Percentiles rank a stretch among this genome's conserved stretches.
These are phyloP conservation scores for Venusia cambrica DNA, from an alignment of 2,888 invertebrate genomes.

Conservation along the genomic window DNA sequence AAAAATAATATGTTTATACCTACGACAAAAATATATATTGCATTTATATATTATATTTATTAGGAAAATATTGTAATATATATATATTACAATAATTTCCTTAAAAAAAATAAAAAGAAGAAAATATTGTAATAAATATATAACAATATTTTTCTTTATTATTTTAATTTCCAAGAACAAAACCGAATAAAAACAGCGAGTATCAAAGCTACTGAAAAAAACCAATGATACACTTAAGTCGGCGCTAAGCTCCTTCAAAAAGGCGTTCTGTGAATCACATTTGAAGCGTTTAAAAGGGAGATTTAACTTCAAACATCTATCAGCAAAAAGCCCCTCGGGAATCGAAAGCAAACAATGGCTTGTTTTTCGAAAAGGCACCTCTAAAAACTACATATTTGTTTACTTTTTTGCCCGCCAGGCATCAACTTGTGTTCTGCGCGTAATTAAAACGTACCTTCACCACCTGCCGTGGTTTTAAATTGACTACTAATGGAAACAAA, in stretches of 20 bases:
- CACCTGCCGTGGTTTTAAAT: slow-evolving; percentile 23
- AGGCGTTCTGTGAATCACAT: slow-evolving; percentile 69
- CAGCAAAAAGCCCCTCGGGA: slow-evolving; percentile 58
- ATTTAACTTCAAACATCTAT: slow-evolving; percentile 76
- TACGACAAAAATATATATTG: too few species aligned
- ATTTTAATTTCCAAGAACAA: too few species aligned
- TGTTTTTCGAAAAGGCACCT: slow-evolving; percentile 69
- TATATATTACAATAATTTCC: too few species aligned
- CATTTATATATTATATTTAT: too few species aligned
- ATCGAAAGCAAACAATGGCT: slow-evolving; percentile 73
- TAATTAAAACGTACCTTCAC: slow-evolving; percentile 28
- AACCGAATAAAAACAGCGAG: slow-evolving; percentile 7
- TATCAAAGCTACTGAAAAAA: slow-evolving; percentile 27
- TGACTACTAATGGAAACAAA: slow-evolving; percentile 27
- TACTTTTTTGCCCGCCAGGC: slow-evolving; percentile 55
- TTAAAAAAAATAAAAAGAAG: slow-evolving; percentile 2
- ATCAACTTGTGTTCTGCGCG: slow-evolving; percentile 29
- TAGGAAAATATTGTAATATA: too few species aligned
- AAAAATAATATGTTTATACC: too few species aligned
- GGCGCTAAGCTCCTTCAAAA: slow-evolving; percentile 57
- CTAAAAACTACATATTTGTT: slow-evolving; percentile 59
- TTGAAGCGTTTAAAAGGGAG: slow-evolving; percentile 72
- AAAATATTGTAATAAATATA: too few species aligned
- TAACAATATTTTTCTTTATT: too few species aligned
- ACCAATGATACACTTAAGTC: slow-evolving; percentile 45